Base-by-base conservation (phyloP, 1,140 invertebrate species). In the Zophobas atratus region DNA sequence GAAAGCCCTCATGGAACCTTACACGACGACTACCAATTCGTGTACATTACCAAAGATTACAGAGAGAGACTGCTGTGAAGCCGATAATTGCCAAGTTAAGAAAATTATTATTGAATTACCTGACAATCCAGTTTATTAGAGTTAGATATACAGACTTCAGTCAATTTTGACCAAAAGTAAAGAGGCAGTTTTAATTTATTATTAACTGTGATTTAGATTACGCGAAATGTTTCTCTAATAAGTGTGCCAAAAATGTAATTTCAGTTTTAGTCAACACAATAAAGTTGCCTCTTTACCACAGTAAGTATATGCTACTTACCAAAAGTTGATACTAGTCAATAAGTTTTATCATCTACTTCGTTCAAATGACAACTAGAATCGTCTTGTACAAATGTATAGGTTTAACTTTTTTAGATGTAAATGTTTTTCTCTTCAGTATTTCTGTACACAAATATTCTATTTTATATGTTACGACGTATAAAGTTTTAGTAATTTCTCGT, bases 51-150 rank as follows among this genome's bases (percentile, higher is more conserved):
- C 82, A 6, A 81, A 79, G 48, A 83, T 84, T 51, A 79, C 76
- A 1, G 83, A 84, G 51, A 76, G 75, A 2, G 71, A 79, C 63
- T 84, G 83, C 41, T 84, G 83, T 53, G 72, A 80, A 34, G 77
- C 78, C 36, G 75, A 78, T 34, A 79, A 79, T 49, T 84, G 83
- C 71, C 78, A 81, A 70, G 51, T 82, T 53, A 83, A 82, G 67
- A 82, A 83, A 36, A 84, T 84, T 39, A 84, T 81, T 2, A 84
- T 84, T 3, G 75, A 73, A 70, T 49, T 84, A 49, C 83, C 83
- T 39, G 75, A 82, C 56, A 79, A 79, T 60, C 67, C 77, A 6
- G 43, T 67, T 76, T 20, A 20, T 20, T 20, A 20, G 20, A 20
- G 20, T 20, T 20, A 20, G 20, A 20, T 20, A 20, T 20, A 20